Conservation (phyloP, 92 coral and sea anemone species). For the Meandrina meandrites region DNA sequence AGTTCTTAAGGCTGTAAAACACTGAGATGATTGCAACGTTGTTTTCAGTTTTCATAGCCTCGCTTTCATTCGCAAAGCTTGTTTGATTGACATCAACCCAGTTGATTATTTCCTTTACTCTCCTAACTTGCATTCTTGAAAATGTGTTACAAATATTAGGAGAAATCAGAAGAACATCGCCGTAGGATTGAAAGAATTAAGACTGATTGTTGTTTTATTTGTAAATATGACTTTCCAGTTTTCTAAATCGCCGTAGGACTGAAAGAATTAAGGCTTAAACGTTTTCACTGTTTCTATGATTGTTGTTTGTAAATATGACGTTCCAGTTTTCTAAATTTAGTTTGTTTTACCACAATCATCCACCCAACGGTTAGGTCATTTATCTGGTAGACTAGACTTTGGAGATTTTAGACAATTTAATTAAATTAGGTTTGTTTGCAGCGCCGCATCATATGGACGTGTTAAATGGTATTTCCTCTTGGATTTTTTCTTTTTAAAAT, state of each 20-base stretch:
- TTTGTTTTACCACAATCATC: background rate
- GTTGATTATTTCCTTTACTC: background rate
- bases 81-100: background rate
- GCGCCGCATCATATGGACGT: background rate
- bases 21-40: background rate
- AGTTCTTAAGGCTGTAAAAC: background rate
- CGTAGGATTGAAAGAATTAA: background rate
- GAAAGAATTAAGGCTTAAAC: no score
- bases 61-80: background rate
- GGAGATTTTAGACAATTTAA: background rate
- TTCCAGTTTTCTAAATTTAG: background rate
- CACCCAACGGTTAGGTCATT: background rate
- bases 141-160: background rate
- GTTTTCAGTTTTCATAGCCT: background rate
- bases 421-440: constrained; percentile 18
- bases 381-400: background rate
- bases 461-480: constrained; percentile 25
- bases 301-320: background rate
- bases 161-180: background rate
- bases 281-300: background rate
- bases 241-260: background rate
- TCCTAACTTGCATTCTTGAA: background rate
- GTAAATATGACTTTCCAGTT: background rate
- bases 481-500: background rate
- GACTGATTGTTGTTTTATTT: no score